These are phyloP conservation scores for Cervus canadensis DNA, from an alignment of 2,113 vertebrate species.

Conservation along the genomic window DNA sequence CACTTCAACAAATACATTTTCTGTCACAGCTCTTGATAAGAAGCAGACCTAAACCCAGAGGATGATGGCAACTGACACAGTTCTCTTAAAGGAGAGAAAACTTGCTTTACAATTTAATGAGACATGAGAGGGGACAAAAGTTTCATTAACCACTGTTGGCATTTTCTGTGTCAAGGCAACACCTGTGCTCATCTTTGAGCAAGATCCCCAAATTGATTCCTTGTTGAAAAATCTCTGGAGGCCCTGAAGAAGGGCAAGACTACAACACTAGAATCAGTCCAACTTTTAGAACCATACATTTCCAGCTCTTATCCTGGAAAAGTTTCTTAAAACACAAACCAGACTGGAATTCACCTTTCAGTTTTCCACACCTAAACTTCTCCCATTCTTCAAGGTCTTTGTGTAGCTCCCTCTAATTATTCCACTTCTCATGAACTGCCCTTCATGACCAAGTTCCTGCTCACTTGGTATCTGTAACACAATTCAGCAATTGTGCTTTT, in stretches of 20 bases:
- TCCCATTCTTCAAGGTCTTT: not conserved
- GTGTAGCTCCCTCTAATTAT: not conserved
- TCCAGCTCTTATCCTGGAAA: not conserved
- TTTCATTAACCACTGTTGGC: not conserved
- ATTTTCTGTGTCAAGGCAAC: not conserved
- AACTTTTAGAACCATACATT: not conserved
- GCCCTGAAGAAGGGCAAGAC: not conserved
- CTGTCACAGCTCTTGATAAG: not conserved
- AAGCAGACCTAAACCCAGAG: not conserved
- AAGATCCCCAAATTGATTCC: not conserved
- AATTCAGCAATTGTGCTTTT: not conserved
- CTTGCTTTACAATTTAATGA: not conserved
- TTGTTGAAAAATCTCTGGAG: not conserved
- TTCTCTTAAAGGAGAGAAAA: not conserved
- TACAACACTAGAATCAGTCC: not conserved
- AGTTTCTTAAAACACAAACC: not conserved
- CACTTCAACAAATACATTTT: not conserved
- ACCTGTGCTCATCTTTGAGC: not conserved
- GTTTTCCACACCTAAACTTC: not conserved
- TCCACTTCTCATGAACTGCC: not conserved
- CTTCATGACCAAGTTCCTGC: not conserved
- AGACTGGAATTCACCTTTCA: not conserved
- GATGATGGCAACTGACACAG: not conserved
- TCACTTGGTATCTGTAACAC: not conserved
- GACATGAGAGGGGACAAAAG: not conserved